Base-by-base conservation (phyloP, 2,113 vertebrate species). In the Murina feae region DNA sequence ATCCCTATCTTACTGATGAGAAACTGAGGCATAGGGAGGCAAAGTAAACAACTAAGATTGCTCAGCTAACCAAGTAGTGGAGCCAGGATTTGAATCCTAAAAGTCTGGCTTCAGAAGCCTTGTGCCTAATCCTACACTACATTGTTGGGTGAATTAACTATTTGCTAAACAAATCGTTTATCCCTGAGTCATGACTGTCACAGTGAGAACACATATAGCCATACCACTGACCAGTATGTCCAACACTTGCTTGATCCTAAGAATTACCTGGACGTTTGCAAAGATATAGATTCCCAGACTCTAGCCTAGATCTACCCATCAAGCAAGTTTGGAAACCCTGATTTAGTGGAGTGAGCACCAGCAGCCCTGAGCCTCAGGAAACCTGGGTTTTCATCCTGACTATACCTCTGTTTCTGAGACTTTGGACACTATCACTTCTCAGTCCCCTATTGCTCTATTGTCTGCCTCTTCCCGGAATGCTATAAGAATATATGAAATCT, bases 81-180 rank as follows among this genome's bases (percentile, higher is more conserved):
- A 53, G n/a, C 58, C 32, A 35, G 71, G 37, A 60, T 94, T 91
- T 91, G 58, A 94, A 49, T 93, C 75, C 42, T 68, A n/a, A 79
- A 90, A 65, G 51, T 88, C 25, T 72, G 32, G 32, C 28, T 95
- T 94, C 23, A 28, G 90, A 92, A 72, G 8, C 8, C 32, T 49
- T 68, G 53, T 71, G 42, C 16, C 80, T 94, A 89, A 44, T 69
- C 14, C 23, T 58, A 55, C 18, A 39, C 44, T 58, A 28, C 14
- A 23, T 18, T 75, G 39, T 47, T 47, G 30, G 17, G 39, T 60
- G 18, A 71, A 44, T 39, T 47, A 81, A 42, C 35, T 65, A 9
- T 76, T 92, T 78, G 55, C 72, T 91, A 65, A 92, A n/a, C 82
- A 71, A 74, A 90, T 9, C 47, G 28, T 53, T 81, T 66, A 66